Evolutionary conservation across 2,113 vertebrate species (phyloP), one percentile per base, ranked within the genome.

Genomic region (Anguilla rostrata): DNA sequence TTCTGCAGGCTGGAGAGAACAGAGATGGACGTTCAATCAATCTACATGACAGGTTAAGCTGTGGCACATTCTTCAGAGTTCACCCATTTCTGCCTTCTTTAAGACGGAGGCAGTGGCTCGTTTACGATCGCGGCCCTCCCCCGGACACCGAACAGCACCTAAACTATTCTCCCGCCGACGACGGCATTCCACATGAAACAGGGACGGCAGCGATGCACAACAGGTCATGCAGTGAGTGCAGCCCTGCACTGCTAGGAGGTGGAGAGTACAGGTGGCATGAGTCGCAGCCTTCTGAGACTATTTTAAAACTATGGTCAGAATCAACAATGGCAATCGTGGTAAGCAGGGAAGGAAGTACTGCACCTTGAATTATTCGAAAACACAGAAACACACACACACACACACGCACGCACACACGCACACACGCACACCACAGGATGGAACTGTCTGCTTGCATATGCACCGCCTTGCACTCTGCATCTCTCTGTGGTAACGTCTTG

Each of bases 1-100:
- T 87, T 91, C 89, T 86, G 94, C 93, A 86, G 89, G 94, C 95
- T 96, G 90, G 90, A 91, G 89, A 92, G 88, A 92, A 94, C 89
- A 95, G n/a, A 95, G 89, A 92, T 86, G 82, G 53, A 91, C 40
- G 39, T 86, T 86, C 82, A 86, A 81, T 86, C 56, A 56, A 81
- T 46, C 40, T 43, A 40, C 43, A 39, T 16, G 22, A 40, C 39
- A 1, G 39, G 29, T 16, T 39, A 57, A 34, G 12, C 56, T 60
- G 4, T 4, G 40, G 41, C 80, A 41, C 6, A 82, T 15, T 40
- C 41, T n/a, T 53, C 6, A 29, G 81, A 5, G 34, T 63, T 29
- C 4, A 46, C 40, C 22, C 20, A 84, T 15, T 43, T 43, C 57
- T 66, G 9, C 39, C 57, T 75, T 39, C 83, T 18, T 22, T 29